Evolutionary conservation across 2,797 vertebrate genomes (phyloP).

Genomic region (Epinephelus coioides): DNA sequence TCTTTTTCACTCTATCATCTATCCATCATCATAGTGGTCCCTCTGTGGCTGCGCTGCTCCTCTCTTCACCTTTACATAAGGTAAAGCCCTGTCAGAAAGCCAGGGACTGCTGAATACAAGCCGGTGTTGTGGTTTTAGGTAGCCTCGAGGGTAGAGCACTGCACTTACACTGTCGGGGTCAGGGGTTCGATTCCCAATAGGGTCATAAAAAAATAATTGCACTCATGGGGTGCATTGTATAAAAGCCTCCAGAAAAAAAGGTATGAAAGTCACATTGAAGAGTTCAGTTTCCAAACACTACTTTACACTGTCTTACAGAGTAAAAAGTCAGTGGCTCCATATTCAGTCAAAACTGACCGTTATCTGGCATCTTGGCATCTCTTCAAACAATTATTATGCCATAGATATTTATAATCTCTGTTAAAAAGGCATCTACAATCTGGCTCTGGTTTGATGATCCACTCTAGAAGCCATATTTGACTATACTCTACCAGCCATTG

Average conservation of each 20-base stretch:
- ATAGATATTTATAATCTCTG: neutral
- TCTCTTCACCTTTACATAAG: slow-evolving; percentile 56
- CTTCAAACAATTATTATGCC: neutral
- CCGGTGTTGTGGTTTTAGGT: slow-evolving; percentile 7
- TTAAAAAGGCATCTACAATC: neutral
- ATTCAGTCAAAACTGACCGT: neutral
- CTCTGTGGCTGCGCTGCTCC: slow-evolving; percentile 61
- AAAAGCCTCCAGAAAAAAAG: neutral
- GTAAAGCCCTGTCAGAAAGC: slow-evolving; percentile 47
- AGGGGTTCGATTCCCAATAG: slow-evolving; percentile 4
- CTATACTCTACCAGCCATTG: neutral
- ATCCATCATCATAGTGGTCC: slow-evolving; percentile 73
- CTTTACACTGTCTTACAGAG: neutral
- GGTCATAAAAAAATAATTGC: slow-evolving; percentile 25
- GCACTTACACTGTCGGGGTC: slow-evolving; percentile 34
- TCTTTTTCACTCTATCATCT: slow-evolving; percentile 73
- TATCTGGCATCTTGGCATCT: neutral
- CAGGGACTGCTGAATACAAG: slow-evolving; percentile 30
- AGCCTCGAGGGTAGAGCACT: neutral
- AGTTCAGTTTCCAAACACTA: neutral
- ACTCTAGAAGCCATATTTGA: neutral
- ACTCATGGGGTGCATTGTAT: neutral
- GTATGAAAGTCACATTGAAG: neutral
- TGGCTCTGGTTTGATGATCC: neutral
- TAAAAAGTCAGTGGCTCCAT: neutral